Base-by-base conservation (phyloP, 2,797 vertebrate genomes). In the Echeneis naucrates region DNA sequence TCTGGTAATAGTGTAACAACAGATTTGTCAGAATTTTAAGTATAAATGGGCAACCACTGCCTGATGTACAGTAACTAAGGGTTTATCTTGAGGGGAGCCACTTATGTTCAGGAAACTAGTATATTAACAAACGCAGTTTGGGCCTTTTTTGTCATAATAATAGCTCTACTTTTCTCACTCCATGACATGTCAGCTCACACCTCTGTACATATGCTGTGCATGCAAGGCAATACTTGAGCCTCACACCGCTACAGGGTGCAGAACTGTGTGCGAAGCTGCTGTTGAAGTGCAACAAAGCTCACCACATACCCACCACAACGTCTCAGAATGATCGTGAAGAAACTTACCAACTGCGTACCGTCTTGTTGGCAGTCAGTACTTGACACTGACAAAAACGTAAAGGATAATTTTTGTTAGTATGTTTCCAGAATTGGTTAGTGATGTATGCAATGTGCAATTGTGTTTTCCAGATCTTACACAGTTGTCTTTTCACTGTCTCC, bases 391-490 rank as follows among this genome's bases (percentile, higher is more conserved):
- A 33, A 10, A 64, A 68, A 65, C 4, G 44, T 2, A 47, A 0
- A 37, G 2, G 4, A 24, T 3, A 60, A 14, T 1, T 23, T 30
- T 16, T 37, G 6, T 44, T 5, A 8, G 5, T 17, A 5, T 55
- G 1, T 64, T 9, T 38, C 21, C 1, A n/a, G 0, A 24, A 30
- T 44, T 14, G 6, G 64, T 65, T 4, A 26, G 7, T 32, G 3
- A 7, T 24, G 14, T 23, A 8, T 6, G 16, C 8, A 47, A 1
- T 17, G 14, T 27, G 19, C 57, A 24, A 24, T 51, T 5, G 10
- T 12, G 6, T 8, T 65, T 32, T 64, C 24, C 58, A 32, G 14
- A 3, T 26, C 68, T 72, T 74, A 83, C 82, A 56, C 2, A 0
- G 0, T 21, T 30, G 7, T 35, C 35, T 72, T 27, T 3, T 70